These are phyloP conservation scores for Anoplius nigerrimus DNA, from an alignment of 2,888 invertebrate genomes.

Conservation along the genomic window DNA sequence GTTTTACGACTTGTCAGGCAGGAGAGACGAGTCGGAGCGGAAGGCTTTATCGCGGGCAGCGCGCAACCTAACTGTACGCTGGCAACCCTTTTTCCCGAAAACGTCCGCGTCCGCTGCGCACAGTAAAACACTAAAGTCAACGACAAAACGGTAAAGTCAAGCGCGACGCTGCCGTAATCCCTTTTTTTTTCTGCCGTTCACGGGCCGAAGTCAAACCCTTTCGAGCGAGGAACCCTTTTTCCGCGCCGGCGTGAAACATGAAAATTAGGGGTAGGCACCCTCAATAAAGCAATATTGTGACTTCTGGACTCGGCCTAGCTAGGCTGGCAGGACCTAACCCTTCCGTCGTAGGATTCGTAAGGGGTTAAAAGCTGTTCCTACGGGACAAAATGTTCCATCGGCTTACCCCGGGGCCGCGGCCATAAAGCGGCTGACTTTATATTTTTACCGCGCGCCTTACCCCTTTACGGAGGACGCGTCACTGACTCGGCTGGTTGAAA, in stretches of 20 bases:
- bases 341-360: slow-evolving; percentile 50
- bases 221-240: slow-evolving; percentile 44
- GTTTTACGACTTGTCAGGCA: too few species aligned
- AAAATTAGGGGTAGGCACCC: slow-evolving; percentile 50
- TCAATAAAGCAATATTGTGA: slow-evolving; percentile 73
- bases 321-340: slow-evolving; percentile 55
- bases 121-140: slow-evolving; percentile 63
- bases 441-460: slow-evolving; percentile 62
- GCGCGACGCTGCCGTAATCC: not conserved
- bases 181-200: not conserved
- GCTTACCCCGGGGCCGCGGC: slow-evolving; percentile 11
- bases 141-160: slow-evolving; percentile 47
- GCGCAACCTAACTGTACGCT: not conserved
- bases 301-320: slow-evolving; percentile 41
- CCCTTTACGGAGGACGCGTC: slow-evolving; percentile 48
- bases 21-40: too few species aligned
- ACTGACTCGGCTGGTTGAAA: slow-evolving; percentile 26
- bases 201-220: slow-evolving; percentile 54
- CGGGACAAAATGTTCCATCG: slow-evolving; percentile 62
- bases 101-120: slow-evolving; percentile 35
- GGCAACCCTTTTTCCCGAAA: slow-evolving; percentile 4
- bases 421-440: slow-evolving; percentile 66
- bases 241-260: slow-evolving; percentile 34
- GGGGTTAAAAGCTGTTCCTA: slow-evolving; percentile 64
- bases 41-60: too few species aligned